Percentiles rank a stretch among this genome's conserved stretches.
These are phyloP conservation scores for Amphiprion clarkii DNA, from an alignment of 2,797 vertebrate genomes.

Conservation along the genomic window DNA sequence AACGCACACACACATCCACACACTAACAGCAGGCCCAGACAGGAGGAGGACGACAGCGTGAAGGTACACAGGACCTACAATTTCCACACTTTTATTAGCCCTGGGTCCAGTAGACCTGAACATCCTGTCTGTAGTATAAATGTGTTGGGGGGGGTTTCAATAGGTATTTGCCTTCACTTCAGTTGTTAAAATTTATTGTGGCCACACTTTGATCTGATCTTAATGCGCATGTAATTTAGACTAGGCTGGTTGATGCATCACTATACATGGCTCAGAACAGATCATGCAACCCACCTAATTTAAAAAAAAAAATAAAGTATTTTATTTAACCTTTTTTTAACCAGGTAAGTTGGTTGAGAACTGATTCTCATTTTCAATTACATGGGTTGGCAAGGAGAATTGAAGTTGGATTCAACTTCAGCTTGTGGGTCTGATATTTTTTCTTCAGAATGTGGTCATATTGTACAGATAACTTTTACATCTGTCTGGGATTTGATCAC, in stretches of 20 bases:
- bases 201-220: neutral
- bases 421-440: neutral
- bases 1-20: too few species aligned
- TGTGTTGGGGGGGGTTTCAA: too few species aligned
- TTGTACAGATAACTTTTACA: neutral
- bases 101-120: too few species aligned
- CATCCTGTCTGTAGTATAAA: too few species aligned
- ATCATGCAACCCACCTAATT: neutral
- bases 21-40: too few species aligned
- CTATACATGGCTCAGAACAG: neutral
- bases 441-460: neutral
- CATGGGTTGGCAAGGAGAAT: neutral
- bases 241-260: neutral
- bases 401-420: neutral
- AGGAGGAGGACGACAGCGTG: too few species aligned
- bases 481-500: neutral
- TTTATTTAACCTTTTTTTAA: too few species aligned
- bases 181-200: neutral
- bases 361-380: neutral
- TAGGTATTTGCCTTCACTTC: neutral
- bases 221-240: neutral
- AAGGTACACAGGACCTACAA: too few species aligned
- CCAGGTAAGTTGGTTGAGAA: too few species aligned
- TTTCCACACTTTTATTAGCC: too few species aligned
- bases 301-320: too few species aligned